Evolutionary conservation across 1,140 invertebrate species (phyloP).

Genomic region (Aphelinus certus): DNA sequence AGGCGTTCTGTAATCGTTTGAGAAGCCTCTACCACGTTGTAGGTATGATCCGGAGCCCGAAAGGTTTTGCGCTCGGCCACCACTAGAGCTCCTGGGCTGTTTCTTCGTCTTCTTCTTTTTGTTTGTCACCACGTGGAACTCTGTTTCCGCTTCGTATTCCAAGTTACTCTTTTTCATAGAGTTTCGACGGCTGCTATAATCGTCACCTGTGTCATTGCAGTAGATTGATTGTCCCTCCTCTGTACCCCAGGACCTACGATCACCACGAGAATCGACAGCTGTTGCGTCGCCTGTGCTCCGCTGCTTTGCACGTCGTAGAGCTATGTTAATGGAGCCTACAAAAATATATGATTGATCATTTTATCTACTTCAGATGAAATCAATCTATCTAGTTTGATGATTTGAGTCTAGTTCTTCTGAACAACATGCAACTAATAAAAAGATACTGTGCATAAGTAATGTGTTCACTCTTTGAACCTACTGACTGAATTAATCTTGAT

Average conservation of each 20-base stretch:
- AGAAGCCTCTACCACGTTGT: conserved; percentile 57
- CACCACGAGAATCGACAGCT: conserved; percentile 61
- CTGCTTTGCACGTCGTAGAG: conserved; percentile 59
- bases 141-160: conserved; percentile 62
- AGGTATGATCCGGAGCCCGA: conserved; percentile 58
- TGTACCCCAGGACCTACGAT: conserved; percentile 72
- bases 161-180: conserved; percentile 59
- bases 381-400: no score
- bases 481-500: no score
- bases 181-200: conserved; percentile 57
- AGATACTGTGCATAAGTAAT: no score
- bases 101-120: conserved; percentile 78
- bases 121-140: conserved; percentile 79
- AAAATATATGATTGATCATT: conserved; percentile 28
- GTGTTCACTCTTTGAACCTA: no score
- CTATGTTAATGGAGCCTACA: conserved; percentile 60
- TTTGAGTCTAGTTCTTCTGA: no score
- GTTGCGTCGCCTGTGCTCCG: conserved; percentile 58
- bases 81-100: conserved; percentile 69
- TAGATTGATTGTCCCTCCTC: conserved; percentile 68
- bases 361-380: background rate
- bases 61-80: conserved; percentile 60
- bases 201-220: conserved; percentile 62
- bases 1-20: conserved; percentile 58
- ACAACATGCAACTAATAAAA: no score